Conservation (phyloP, 2,113 vertebrate species). For the Daphoenositta chrysoptera region DNA sequence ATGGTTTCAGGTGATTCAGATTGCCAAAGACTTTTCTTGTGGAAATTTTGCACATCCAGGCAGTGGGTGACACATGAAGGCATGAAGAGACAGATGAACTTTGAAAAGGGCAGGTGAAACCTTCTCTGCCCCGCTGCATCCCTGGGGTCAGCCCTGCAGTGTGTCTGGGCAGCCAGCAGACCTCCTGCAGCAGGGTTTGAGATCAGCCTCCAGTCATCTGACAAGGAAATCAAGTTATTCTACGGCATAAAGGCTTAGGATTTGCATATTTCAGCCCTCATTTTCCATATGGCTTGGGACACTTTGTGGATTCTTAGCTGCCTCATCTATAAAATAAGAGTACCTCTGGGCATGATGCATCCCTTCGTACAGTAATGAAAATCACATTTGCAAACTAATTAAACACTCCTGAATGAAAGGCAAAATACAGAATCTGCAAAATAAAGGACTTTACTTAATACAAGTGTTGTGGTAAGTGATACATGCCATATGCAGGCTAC, state of each 20-base stretch:
- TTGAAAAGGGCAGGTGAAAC: neutral
- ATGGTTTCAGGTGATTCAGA: neutral
- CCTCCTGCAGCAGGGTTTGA: neutral
- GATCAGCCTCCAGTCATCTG: neutral
- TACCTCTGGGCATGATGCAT: neutral
- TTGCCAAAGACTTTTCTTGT: neutral
- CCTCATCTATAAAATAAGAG: neutral
- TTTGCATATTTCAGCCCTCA: neutral
- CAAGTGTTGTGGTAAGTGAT: neutral
- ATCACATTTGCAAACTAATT: neutral
- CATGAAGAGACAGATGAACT: neutral
- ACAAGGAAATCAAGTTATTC: neutral
- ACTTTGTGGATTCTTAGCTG: rapidly evolving
- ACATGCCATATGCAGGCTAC: neutral
- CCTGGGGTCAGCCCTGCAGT: neutral
- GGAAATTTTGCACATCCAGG: neutral
- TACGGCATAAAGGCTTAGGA: neutral
- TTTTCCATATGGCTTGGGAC: neutral
- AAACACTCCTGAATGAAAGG: neutral
- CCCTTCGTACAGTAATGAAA: neutral
- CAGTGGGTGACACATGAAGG: neutral
- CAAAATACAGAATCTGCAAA: neutral
- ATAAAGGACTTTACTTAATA: neutral
- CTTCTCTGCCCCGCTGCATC: rapidly evolving
- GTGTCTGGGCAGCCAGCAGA: neutral